phyloP scores from a whole-genome alignment of 2,888 invertebrate genomes.

The Amiota mariae region DNA sequence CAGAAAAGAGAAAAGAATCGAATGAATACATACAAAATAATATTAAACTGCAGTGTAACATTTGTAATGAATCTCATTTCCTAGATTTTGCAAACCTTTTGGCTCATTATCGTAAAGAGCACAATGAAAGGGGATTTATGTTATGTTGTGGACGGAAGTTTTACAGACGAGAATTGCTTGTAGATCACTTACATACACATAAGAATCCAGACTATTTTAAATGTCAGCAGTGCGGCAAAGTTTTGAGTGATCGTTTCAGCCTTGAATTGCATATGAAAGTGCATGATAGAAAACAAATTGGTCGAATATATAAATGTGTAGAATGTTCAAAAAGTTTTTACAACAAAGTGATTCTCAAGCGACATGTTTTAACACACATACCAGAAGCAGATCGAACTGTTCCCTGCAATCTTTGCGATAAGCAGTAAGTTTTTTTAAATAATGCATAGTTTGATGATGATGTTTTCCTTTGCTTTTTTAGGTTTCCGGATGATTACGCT shows the following conservation, averaged over 20 bases:
- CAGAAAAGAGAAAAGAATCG: constrained; percentile 55
- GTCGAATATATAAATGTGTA: constrained; percentile 64
- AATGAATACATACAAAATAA: constrained; percentile 63
- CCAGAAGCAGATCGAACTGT: constrained; percentile 65
- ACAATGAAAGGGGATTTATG: constrained; percentile 65
- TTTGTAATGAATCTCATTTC: constrained; percentile 56
- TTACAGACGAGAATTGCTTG: constrained; percentile 62
- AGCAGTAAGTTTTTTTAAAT: constrained; percentile 52
- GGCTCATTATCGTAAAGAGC: constrained; percentile 58
- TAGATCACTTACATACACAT: constrained; percentile 69
- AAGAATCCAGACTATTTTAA: constrained; percentile 69
- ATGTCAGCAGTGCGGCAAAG: constrained; percentile 62
- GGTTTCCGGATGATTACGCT: constrained; percentile 63
- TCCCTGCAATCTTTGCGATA: constrained; percentile 62
- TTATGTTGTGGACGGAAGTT: constrained; percentile 69
- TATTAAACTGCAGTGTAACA: constrained; percentile 65
- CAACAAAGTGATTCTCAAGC: constrained; percentile 59
- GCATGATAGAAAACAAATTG: constrained; percentile 60
- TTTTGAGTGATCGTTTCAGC: constrained; percentile 60
- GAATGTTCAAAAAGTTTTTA: constrained; percentile 68
- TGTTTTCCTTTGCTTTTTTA: constrained; percentile 33
- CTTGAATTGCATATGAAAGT: constrained; percentile 63
- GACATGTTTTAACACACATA: constrained; percentile 67
- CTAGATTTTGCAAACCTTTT: constrained; percentile 59
- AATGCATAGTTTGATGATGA: neutral